Evolutionary conservation across 2,113 vertebrate species (phyloP), one percentile per base, ranked within the genome.

Genomic region (Actinemys pallida): DNA sequence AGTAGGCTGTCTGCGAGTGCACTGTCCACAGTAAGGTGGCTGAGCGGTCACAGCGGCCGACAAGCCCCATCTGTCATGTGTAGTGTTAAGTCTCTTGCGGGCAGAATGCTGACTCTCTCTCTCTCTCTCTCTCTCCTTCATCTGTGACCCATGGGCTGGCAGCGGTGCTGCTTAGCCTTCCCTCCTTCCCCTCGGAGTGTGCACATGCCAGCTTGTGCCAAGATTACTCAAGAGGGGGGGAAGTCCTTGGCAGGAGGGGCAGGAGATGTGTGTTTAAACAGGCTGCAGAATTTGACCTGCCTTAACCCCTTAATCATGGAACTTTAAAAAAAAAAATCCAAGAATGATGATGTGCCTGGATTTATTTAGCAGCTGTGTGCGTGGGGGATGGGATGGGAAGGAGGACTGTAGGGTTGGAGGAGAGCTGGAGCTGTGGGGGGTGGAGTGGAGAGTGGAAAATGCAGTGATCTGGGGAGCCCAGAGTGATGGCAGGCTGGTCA

Each of bases 341-440:
- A n/a, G 49, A 35, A 27, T 57, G 72, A 75, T 35, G 0, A 0
- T 1, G 5, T 22, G 6, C 42, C 13, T 29, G 75, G 80, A 49
- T 56, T 57, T 57, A 86, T 75, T 69, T n/a, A 69, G 62, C 31
- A 69, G 31, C 62, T 69, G 31, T 69, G 62, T 69, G 62, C 35
- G 1, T 69, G 59, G 45, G 19, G 47, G 59, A 31, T n/a, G 14
- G 31, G 31, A n/a, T 9, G 35, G 17, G 39, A 45, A 39, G 50
- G 86, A 39, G 47, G 65, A 82, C 52, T 42, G n/a, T 25, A 49
- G 31, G 27, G 25, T 47, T 82, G 19, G n/a, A 39, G 20, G 49
- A 11, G 50, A 10, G 35, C 35, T 27, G n/a, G 65, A 56, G 42
- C 20, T 10, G 52, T 69, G 62, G 52, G 45, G 47, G 52, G 56